Base-by-base conservation (phyloP, 1,140 invertebrate species). In the Drosophila athabasca region DNA sequence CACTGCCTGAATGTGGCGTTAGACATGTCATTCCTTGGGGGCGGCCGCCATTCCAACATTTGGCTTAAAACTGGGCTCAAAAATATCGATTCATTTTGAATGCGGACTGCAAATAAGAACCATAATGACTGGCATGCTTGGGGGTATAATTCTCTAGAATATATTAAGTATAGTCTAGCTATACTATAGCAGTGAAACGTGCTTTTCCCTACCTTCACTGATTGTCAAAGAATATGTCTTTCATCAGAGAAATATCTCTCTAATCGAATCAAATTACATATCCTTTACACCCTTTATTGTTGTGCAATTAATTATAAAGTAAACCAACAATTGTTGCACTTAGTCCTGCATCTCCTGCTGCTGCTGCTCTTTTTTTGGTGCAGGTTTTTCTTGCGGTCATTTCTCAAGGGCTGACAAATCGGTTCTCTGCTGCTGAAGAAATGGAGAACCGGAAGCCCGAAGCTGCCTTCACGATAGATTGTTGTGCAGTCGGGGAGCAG, bases 381-480 rank as follows among this genome's bases (percentile, higher is more conserved):
- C 39, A 15, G 35, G 61, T 39, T 39, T 39, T 39, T 39, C 43
- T 64, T 71, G 59, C 62, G 73, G 68, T 75, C 65, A 81, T 81
- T 85, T 74, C 59, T 85, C 78, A 81, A 74, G 65, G 11, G 58
- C 62, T 87, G 82, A 85, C 82, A 85, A 85, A 85, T 85, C 81
- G 81, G 43, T 67, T n/a, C 24, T 24, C 39, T 55, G 17, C 61
- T 41, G 11, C 61, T 41, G 11, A 3, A 39, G 35, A 39, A 39
- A 11, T 39, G 35, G 35, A 39, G 11, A 39, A 5, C 35, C 11
- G 35, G 35, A 39, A 39, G 35, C 35, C 3, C 11, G 9, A 13
- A 11, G 11, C 35, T 26, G 46, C 13, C 45, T 11, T 15, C 11
- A 39, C 3, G 35, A 11, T 35, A 55, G 39, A 66, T 17, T 57